These are phyloP conservation scores for Yponomeuta evonymella DNA, from an alignment of 2,888 invertebrate species.

Conservation along the genomic window DNA sequence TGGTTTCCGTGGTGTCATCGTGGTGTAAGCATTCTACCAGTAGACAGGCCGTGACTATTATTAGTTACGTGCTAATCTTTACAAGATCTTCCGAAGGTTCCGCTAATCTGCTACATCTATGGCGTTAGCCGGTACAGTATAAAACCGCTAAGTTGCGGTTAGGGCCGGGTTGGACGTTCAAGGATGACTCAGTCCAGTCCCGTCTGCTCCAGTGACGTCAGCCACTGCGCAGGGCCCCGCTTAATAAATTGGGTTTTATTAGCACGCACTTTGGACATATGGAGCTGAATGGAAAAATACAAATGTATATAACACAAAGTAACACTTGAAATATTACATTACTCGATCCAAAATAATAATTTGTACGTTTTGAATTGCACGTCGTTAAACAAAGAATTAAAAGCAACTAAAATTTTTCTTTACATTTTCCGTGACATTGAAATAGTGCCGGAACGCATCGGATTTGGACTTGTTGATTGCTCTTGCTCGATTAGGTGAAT, in stretches of 20 bases:
- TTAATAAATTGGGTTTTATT: conserved; percentile 28
- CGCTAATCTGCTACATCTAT: conserved; percentile 25
- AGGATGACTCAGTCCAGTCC: background rate
- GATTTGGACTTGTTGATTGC: conserved; percentile 6
- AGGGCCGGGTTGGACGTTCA: conserved; percentile 11
- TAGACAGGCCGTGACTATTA: background rate
- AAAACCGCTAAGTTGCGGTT: conserved; percentile 22
- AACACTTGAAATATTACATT: background rate
- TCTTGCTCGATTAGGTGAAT: background rate
- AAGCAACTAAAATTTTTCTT: background rate
- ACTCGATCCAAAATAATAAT: background rate
- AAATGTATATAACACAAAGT: background rate
- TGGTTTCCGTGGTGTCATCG: background rate
- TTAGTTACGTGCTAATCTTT: background rate
- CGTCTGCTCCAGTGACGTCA: conserved; percentile 38
- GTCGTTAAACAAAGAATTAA: background rate
- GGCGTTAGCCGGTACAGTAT: conserved; percentile 5
- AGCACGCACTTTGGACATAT: conserved; percentile 10
- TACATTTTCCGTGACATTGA: conserved; percentile 7
- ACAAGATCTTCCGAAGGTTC: background rate
- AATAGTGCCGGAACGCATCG: conserved; percentile 2
- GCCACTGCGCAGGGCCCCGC: conserved; percentile 22
- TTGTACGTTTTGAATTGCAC: background rate
- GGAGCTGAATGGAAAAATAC: background rate
- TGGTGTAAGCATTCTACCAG: too few relatives aligned